Percentiles rank a stretch among this genome's conserved stretches.
These are phyloP conservation scores for Euschistus heros DNA, from an alignment of 1,140 invertebrate species.

Conservation along the genomic window DNA sequence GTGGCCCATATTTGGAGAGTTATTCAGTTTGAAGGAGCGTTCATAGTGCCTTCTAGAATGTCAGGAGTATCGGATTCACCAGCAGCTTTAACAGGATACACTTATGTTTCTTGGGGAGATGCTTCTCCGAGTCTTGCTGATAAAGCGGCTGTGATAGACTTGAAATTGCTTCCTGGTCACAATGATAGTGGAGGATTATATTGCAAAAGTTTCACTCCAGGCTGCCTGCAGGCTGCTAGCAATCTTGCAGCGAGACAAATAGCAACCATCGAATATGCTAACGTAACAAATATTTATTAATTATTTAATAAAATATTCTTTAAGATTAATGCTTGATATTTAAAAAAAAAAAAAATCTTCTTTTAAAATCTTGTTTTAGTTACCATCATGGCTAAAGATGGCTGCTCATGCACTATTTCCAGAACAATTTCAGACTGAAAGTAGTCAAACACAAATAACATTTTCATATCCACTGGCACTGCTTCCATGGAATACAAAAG, in stretches of 20 bases:
- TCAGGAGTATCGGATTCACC: slow-evolving; percentile 30
- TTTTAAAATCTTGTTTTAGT: slow-evolving; percentile 23
- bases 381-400: slow-evolving; percentile 32
- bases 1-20: slow-evolving; percentile 30
- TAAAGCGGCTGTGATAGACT: slow-evolving; percentile 28
- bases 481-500: slow-evolving; percentile 30
- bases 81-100: slow-evolving; percentile 30
- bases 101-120: slow-evolving; percentile 31
- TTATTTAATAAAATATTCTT: background rate
- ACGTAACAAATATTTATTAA: slow-evolving; percentile 28
- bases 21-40: slow-evolving; percentile 32
- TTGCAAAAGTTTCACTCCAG: slow-evolving; percentile 27
- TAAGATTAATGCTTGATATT: background rate
- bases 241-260: slow-evolving; percentile 31
- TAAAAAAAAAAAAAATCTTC: background rate
- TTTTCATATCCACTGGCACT: slow-evolving; percentile 26
- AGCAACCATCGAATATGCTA: slow-evolving; percentile 29
- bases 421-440: slow-evolving; percentile 31
- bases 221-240: slow-evolving; percentile 30
- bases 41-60: slow-evolving; percentile 29
- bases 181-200: slow-evolving; percentile 25
- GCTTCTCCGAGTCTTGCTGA: slow-evolving; percentile 24
- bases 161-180: slow-evolving; percentile 28
- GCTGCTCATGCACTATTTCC: slow-evolving; percentile 32
- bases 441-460: slow-evolving; percentile 28